phyloP scores from a whole-genome alignment of 1,140 invertebrate genomes.

The Pantala flavescens region DNA sequence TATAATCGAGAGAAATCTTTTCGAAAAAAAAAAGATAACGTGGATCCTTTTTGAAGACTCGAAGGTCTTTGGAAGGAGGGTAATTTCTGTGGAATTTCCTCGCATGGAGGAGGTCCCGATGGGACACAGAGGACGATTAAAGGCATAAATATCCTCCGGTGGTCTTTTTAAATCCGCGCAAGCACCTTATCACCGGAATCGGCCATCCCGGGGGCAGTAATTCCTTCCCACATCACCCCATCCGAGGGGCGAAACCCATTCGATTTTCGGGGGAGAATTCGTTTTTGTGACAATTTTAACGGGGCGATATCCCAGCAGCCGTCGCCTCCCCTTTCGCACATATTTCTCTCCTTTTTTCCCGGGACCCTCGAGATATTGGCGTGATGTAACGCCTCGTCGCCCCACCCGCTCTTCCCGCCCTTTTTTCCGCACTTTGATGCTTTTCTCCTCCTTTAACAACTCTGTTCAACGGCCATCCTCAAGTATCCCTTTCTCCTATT shows the following conservation, averaged over 20 bases:
- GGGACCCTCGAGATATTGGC: neutral
- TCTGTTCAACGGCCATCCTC: neutral
- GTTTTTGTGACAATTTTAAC: constrained; percentile 10
- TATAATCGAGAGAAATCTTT: no score
- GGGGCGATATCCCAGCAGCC: neutral
- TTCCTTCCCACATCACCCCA: constrained; percentile 3
- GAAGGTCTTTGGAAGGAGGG: neutral
- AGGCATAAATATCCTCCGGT: constrained; percentile 1
- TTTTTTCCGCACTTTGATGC: neutral
- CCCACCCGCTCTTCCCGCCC: neutral
- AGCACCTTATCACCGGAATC: constrained; percentile 3
- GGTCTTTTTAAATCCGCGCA: constrained; percentile 4
- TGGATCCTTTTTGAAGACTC: no score
- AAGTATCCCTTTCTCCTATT: no score
- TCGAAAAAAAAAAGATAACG: no score
- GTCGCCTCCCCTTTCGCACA: neutral
- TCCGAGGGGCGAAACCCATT: neutral
- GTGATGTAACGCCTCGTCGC: neutral
- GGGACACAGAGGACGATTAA: neutral
- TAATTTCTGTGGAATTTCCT: neutral
- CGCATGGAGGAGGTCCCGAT: neutral
- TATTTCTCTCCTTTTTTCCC: neutral
- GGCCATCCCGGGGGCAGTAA: neutral
- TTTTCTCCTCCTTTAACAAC: neutral
- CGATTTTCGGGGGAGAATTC: neutral